These are phyloP conservation scores for Ectropis crepuscularia DNA, from an alignment of 2,888 invertebrate species.

Conservation along the genomic window DNA sequence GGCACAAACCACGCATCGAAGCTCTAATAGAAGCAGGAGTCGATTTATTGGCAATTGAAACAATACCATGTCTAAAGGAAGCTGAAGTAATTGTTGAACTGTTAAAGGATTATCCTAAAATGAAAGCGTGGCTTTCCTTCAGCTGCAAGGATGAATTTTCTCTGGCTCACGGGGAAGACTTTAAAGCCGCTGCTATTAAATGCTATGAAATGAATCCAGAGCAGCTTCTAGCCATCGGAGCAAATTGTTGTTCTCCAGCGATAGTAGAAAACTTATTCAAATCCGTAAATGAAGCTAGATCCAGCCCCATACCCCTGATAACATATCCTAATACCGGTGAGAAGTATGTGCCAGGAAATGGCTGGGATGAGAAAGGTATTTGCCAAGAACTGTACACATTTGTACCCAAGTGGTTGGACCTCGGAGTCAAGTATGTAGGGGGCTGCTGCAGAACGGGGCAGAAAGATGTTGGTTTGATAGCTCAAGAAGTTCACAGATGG, in stretches of 20 bases:
- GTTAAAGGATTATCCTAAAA: constrained; percentile 89
- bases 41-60: constrained; percentile 95
- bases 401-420: constrained; percentile 90
- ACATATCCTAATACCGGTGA: constrained; percentile 97
- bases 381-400: constrained; percentile 87
- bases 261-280: constrained; percentile 64
- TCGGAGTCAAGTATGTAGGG: constrained; percentile 93
- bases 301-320: constrained; percentile 87
- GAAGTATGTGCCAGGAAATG: constrained; percentile 85
- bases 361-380: constrained; percentile 88
- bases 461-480: constrained; percentile 89
- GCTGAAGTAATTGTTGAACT: constrained; percentile 91
- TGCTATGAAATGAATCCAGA: constrained; percentile 87
- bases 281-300: constrained; percentile 61
- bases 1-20: constrained; percentile 93
- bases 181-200: constrained; percentile 86
- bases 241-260: constrained; percentile 90
- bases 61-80: constrained; percentile 93
- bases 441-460: constrained; percentile 96
- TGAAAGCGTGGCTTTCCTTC: constrained; percentile 95
- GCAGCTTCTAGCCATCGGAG: constrained; percentile 91
- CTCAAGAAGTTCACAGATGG: constrained; percentile 56
- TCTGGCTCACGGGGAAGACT: constrained; percentile 91
- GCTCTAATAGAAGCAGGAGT: constrained; percentile 91
- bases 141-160: constrained; percentile 87